Base-by-base conservation (phyloP, 2,113 vertebrate genomes). In the Himantopus leucocephalus region DNA sequence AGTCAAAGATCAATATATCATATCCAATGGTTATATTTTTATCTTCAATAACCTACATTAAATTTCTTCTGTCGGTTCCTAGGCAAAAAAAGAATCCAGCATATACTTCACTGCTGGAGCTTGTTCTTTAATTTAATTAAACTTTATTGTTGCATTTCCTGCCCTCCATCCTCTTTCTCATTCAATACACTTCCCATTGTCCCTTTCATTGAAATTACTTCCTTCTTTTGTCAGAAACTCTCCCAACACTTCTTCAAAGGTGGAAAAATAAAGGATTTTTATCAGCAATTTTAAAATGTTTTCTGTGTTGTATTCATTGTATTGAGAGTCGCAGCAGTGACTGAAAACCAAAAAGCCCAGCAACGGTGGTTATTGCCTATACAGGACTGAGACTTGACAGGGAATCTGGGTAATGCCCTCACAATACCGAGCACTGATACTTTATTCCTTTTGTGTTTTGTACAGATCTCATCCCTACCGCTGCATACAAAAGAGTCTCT, bases 101-200 rank as follows among this genome's bases (percentile, higher is more conserved):
- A 70, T 83, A 93, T 81, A 83, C 74, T 96, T 92, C 83, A 80
- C 93, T 85, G 96, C 75, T 92, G 92, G 90, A 96, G 32, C 37
- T 93, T 90, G 85, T 91, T 96, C 94, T 95, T 93, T 95, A 95
- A 94, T 93, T 95, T 92, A 97, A 97, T 97, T 97, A 94, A 96
- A 96, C 63, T 92, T 93, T 71, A 87, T 92, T 96, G 70, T 96
- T 88, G 90, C 29, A 37, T 92, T 93, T 92, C 67, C 70, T 95
- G 74, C 74, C 85, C 52, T 96, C 83, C 24, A 60, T 94, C 64
- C 19, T 88, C 92, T 75, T 70, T 93, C 59, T 92, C 77, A 95
- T 96, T 94, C 88, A 96, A 72, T 92, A 83, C 77, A 72, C 53
- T 96, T 88, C 67, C 88, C 64, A 94, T 96, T 95, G 94, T 96